Evolutionary conservation across 1,140 invertebrate genomes (phyloP).

Genomic region (Tetramorium parvispinum): DNA sequence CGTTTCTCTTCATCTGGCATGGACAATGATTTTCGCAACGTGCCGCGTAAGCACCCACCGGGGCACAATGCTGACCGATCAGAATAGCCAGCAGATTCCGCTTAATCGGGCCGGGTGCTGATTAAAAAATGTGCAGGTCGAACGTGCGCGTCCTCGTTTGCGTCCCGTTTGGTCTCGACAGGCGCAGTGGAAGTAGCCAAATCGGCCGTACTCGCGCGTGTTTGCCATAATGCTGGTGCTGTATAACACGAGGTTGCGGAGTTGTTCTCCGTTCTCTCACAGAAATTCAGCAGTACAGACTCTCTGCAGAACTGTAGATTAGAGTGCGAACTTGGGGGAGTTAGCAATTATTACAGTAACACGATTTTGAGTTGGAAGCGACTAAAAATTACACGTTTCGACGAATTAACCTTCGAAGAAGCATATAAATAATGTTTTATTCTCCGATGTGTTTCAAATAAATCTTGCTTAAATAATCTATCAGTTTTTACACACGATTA

Average conservation of each 20-base stretch:
- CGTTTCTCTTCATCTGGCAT: slow-evolving; percentile 69
- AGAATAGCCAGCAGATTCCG: slow-evolving; percentile 72
- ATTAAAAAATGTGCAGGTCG: slow-evolving; percentile 71
- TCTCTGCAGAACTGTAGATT: not conserved
- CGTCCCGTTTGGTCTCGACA: slow-evolving; percentile 60
- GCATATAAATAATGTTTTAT: not conserved
- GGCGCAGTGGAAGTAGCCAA: slow-evolving; percentile 52
- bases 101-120: slow-evolving; percentile 70
- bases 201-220: slow-evolving; percentile 50
- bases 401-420: not conserved
- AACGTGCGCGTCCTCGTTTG: slow-evolving; percentile 67
- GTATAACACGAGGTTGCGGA: not conserved
- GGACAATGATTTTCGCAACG: slow-evolving; percentile 75
- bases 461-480: not conserved
- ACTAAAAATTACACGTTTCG: not conserved
- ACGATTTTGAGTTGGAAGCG: not conserved
- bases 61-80: slow-evolving; percentile 57
- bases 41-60: slow-evolving; percentile 70
- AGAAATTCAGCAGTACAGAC: not conserved
- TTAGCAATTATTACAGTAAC: not conserved
- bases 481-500: not conserved
- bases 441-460: not conserved
- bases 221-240: slow-evolving; percentile 25
- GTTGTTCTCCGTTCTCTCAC: not conserved
- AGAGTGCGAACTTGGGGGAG: not conserved